Percentiles rank a stretch among this genome's conserved stretches.
phyloP scores from a whole-genome alignment of 2,113 vertebrate genomes.

The Gadus macrocephalus region DNA sequence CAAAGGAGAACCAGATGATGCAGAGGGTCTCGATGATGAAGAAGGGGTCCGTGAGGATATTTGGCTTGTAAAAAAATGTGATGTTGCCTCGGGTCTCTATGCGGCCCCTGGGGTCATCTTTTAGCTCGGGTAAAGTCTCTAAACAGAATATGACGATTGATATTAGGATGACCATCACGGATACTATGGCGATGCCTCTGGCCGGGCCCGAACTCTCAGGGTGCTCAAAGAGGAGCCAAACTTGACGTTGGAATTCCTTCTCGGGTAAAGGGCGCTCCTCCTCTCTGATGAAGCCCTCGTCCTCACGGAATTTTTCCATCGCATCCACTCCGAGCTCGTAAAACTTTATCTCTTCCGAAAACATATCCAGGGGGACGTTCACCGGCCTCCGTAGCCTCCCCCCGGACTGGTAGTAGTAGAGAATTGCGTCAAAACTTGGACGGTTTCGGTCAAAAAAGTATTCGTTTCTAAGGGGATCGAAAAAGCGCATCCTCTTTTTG shows the following conservation, averaged over 20 bases:
- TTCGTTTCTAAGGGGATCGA: conserved; percentile 91
- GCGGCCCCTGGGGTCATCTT: conserved; percentile 77
- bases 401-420: conserved; percentile 94
- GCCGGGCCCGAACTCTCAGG: conserved; percentile 94
- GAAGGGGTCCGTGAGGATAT: conserved; percentile 95
- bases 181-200: conserved; percentile 93
- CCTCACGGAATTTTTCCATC: conserved; percentile 98
- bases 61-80: conserved; percentile 83
- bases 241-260: conserved; percentile 91
- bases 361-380: conserved; percentile 98
- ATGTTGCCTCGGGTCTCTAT: conserved; percentile 78
- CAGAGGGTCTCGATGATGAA: conserved; percentile 96
- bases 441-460: conserved; percentile 80
- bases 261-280: conserved; percentile 93
- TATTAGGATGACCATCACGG: conserved; percentile 98
- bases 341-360: conserved; percentile 98
- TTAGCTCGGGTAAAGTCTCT: conserved; percentile 93
- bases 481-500: conserved; percentile 93
- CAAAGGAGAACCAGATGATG: conserved; percentile 99
- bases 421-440: conserved; percentile 77
- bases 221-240: conserved; percentile 98
- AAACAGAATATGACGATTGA: conserved; percentile 99
- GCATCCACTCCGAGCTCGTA: conserved; percentile 96
- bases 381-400: conserved; percentile 91
- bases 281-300: conserved; percentile 96